phyloP scores from a whole-genome alignment of 1,140 invertebrate species.

The Pseudomyrmex concolor region DNA sequence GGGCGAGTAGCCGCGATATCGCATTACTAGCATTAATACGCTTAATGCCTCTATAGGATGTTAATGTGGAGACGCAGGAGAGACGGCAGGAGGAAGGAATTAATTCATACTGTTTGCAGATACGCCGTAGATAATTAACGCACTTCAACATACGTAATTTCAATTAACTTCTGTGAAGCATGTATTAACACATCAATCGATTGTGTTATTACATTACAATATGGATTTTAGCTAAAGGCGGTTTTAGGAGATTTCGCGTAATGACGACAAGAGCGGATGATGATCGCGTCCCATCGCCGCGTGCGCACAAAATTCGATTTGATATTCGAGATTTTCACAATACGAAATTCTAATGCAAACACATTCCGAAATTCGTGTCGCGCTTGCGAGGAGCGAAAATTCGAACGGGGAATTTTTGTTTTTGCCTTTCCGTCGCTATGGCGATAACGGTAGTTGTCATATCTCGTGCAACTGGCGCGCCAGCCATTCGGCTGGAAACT shows the following conservation, averaged over 20 bases:
- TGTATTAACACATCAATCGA: conserved; percentile 48
- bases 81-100: conserved; percentile 21
- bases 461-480: conserved; percentile 58
- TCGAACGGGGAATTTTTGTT: conserved; percentile 44
- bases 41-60: conserved; percentile 40
- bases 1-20: conserved; percentile 43
- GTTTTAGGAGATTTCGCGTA: background rate
- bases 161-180: conserved; percentile 39
- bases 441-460: conserved; percentile 59
- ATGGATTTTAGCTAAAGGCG: conserved; percentile 14
- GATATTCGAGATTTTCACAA: background rate
- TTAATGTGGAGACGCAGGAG: conserved; percentile 32
- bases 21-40: conserved; percentile 39
- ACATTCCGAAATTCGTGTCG: background rate
- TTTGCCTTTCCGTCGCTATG: conserved; percentile 39
- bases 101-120: conserved; percentile 56
- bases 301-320: background rate
- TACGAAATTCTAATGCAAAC: background rate
- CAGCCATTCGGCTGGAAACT: conserved; percentile 31
- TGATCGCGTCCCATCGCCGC: background rate
- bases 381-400: background rate
- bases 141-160: conserved; percentile 45
- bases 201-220: conserved; percentile 31
- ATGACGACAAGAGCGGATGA: background rate
- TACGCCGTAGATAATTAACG: conserved; percentile 47